Percentiles rank a stretch among this genome's conserved stretches.
Conservation (phyloP, 2,797 vertebrate genomes). For the Thamnophis elegans region DNA sequence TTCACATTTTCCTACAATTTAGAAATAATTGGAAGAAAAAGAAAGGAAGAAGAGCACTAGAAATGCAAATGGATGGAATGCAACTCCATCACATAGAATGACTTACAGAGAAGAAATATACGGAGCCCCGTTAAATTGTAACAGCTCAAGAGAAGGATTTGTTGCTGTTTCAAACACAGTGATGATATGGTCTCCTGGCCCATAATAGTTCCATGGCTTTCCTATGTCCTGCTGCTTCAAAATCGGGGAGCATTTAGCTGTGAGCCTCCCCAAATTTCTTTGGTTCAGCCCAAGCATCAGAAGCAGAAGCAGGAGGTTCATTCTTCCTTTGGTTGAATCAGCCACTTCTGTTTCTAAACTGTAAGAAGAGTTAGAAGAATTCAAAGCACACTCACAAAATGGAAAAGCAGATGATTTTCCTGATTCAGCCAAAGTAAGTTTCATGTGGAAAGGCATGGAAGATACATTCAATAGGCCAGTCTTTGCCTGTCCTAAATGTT, state of each 20-base stretch:
- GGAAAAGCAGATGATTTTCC: not conserved
- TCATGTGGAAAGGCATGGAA: not conserved
- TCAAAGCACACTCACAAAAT: not conserved
- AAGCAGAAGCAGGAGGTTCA: not conserved
- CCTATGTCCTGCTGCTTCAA: not conserved
- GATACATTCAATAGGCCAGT: accelerated
- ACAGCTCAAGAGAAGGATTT: no score
- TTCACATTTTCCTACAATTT: not conserved
- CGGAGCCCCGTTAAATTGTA: no score
- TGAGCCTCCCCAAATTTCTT: not conserved
- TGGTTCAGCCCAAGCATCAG: not conserved
- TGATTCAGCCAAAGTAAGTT: not conserved
- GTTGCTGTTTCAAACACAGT: not conserved
- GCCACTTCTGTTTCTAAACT: not conserved
- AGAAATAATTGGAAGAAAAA: no score
- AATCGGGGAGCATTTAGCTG: not conserved
- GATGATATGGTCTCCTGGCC: not conserved
- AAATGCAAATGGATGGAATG: no score
- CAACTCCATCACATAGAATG: no score
- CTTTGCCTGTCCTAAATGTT: no score
- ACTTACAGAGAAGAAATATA: no score
- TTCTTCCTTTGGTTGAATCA: not conserved
- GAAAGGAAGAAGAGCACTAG: no score
- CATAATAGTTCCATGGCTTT: not conserved
- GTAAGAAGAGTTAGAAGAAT: not conserved